Percentiles rank a stretch among this genome's conserved stretches.
These are phyloP conservation scores for Bibio marci DNA, from an alignment of 2,888 invertebrate genomes.

Conservation along the genomic window DNA sequence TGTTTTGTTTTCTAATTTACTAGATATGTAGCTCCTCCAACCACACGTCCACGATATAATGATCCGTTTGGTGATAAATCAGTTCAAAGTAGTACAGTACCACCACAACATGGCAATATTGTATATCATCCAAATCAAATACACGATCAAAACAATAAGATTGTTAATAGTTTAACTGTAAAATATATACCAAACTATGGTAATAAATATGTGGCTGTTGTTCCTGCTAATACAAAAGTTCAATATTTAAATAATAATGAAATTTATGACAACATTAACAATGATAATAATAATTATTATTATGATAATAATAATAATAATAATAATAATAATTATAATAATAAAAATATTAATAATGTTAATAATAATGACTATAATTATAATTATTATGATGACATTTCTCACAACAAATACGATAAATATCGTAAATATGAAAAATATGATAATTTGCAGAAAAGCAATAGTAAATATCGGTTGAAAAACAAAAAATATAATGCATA, in stretches of 20 bases:
- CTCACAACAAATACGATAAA: too few species aligned
- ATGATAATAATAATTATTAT: neutral
- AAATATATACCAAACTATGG: conserved; percentile 1
- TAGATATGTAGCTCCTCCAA: conserved; percentile 27
- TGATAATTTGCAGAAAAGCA: too few species aligned
- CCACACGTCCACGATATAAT: conserved; percentile 22
- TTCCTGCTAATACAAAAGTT: neutral
- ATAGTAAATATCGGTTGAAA: too few species aligned
- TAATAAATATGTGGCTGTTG: conserved; percentile 1
- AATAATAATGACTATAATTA: too few species aligned
- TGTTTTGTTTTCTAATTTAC: neutral
- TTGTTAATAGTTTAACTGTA: neutral
- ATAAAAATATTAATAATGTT: too few species aligned
- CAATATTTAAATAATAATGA: neutral
- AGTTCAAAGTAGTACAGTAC: too few species aligned
- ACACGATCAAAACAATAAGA: neutral
- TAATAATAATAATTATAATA: too few species aligned
- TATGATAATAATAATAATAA: too few species aligned
- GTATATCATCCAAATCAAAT: neutral
- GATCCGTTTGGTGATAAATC: neutral
- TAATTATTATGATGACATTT: too few species aligned
- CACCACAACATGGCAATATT: neutral
- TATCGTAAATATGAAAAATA: too few species aligned
- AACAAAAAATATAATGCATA: too few species aligned
- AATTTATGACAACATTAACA: neutral